Evolutionary conservation across 2,113 vertebrate species (phyloP).

Genomic region (Atrichornis clamosus): DNA sequence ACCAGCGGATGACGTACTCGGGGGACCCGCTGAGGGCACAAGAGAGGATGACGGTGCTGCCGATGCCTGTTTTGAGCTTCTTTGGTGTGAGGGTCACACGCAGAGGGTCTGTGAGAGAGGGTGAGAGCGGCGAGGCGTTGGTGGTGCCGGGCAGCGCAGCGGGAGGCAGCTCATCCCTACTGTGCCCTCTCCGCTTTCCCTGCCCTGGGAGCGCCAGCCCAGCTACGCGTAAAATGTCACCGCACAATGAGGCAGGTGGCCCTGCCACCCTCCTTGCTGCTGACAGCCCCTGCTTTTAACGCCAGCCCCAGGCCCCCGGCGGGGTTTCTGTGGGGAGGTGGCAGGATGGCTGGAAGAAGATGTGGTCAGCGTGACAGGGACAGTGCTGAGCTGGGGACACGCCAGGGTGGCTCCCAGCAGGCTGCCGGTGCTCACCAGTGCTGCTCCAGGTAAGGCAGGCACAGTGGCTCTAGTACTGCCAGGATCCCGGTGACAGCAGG

Average conservation of each 20-base stretch:
- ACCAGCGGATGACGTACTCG: conserved; percentile 91
- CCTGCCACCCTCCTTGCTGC: background rate
- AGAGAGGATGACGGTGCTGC: conserved; percentile 96
- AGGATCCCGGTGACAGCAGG: background rate
- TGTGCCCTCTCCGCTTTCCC: background rate
- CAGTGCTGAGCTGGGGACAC: background rate
- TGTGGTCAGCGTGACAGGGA: rapidly evolving
- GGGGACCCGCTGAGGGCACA: conserved; percentile 93
- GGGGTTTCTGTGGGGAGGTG: background rate
- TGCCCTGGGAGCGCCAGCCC: background rate
- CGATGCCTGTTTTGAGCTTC: conserved; percentile 97
- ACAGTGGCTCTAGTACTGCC: background rate
- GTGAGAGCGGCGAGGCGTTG: background rate
- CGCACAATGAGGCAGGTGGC: conserved; percentile 70
- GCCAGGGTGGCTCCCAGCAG: background rate
- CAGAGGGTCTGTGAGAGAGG: conserved; percentile 82
- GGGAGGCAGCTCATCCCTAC: rapidly evolving
- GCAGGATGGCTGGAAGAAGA: background rate
- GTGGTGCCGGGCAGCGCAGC: rapidly evolving
- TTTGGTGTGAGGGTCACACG: conserved; percentile 96
- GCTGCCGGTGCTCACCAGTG: rapidly evolving
- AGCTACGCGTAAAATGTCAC: conserved; percentile 58
- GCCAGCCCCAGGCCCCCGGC: rapidly evolving
- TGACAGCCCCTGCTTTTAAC: background rate
- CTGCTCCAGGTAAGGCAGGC: background rate